Conservation (phyloP, 2,113 vertebrate species). For the Odontesthes bonariensis region DNA sequence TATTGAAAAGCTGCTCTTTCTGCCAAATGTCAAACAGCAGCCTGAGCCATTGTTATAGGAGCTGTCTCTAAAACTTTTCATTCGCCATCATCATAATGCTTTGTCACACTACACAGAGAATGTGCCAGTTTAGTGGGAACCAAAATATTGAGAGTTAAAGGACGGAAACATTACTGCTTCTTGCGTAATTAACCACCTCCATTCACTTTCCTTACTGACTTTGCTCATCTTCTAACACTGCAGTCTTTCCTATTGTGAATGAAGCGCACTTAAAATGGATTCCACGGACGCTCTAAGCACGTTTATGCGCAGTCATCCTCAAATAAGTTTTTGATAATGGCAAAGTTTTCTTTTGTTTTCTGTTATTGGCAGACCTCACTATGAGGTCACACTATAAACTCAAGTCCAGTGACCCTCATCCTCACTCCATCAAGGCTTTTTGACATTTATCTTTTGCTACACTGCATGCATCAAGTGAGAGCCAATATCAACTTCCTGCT, state of each 20-base stretch:
- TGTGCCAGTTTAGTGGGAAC: neutral
- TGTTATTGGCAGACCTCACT: neutral
- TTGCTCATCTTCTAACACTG: no score
- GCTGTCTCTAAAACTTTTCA: slow-evolving; percentile 45
- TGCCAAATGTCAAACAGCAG: slow-evolving; percentile 78
- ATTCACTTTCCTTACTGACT: neutral
- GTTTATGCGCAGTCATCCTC: neutral
- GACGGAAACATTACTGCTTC: neutral
- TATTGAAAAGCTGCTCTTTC: slow-evolving; percentile 71
- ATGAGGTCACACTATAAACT: neutral
- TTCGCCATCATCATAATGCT: slow-evolving; percentile 36
- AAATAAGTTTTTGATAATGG: neutral
- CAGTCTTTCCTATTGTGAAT: neutral
- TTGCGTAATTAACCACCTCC: neutral
- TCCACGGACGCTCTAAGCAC: no score
- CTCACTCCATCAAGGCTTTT: slow-evolving; percentile 11
- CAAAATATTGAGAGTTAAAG: neutral
- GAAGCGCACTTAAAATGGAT: neutral
- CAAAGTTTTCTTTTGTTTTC: neutral
- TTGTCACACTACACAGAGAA: slow-evolving; percentile 28
- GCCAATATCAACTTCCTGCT: slow-evolving; percentile 55
- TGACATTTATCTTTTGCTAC: slow-evolving; percentile 17
- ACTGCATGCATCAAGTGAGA: slow-evolving; percentile 1
- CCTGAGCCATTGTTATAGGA: slow-evolving; percentile 61
- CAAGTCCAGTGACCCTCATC: neutral